Evolutionary conservation across 1,140 invertebrate species (phyloP).

Genomic region (Rhagoletis pomonella): DNA sequence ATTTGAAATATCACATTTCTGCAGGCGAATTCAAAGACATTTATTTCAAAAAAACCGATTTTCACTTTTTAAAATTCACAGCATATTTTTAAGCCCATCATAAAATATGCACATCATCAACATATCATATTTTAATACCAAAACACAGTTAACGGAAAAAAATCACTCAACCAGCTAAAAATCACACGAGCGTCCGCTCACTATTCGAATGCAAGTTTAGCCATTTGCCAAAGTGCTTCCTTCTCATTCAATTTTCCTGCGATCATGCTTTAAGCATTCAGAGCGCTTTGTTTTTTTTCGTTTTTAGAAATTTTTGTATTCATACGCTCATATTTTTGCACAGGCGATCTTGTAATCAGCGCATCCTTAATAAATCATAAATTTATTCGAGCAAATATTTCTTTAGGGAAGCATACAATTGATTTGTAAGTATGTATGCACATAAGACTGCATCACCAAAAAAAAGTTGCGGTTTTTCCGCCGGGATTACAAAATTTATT

Average conservation of each 20-base stretch:
- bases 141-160: not conserved
- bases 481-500: too few species aligned
- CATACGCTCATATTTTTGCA: slow-evolving; percentile 38
- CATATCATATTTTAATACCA: slow-evolving; percentile 46
- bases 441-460: too few species aligned
- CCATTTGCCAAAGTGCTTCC: not conserved
- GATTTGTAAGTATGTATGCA: not conserved
- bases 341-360: slow-evolving; percentile 69
- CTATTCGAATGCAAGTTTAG: not conserved
- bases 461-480: too few species aligned
- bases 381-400: slow-evolving; percentile 61
- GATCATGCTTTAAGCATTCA: not conserved
- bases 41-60: not conserved
- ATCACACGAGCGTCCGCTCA: not conserved
- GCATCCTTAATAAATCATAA: slow-evolving; percentile 74
- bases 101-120: not conserved
- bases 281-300: not conserved
- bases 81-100: slow-evolving; percentile 5
- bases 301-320: not conserved
- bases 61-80: slow-evolving; percentile 38
- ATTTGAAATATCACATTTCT: not conserved
- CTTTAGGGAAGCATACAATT: not conserved
- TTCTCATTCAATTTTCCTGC: not conserved
- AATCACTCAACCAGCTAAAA: not conserved
- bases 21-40: not conserved